Evolutionary conservation across 2,113 vertebrate species (phyloP), one percentile per base, ranked within the genome.

Genomic region (Camelus dromedarius): DNA sequence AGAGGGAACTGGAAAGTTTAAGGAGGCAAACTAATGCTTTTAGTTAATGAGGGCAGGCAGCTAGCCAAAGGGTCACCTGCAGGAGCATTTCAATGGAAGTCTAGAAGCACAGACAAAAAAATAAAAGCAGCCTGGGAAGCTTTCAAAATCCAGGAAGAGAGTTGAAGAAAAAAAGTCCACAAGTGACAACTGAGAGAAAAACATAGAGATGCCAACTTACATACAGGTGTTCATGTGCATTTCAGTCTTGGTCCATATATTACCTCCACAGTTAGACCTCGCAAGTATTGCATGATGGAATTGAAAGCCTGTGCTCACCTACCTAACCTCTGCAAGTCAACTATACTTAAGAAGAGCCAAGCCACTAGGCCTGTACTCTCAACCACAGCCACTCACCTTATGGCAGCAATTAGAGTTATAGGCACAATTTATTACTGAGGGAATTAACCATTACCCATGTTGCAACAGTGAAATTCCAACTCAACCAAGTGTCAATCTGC

Each of bases 301-400:
- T 8, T 60, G 35, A 92, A 56, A 86, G 26, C n/a, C 80, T 5
- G 16, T 35, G 30, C n/a, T 88, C 85, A 82, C 79, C 52, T 79
- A 75, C 48, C 50, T 62, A 54, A 84, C 20, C 42, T 48, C 67
- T 76, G 30, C n/a, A 64, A 87, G 35, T 77, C 56, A 81, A 13
- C 22, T 52, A 30, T 32, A 79, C 15, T 62, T 85, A 94, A 60
- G 91, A 90, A 79, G 4, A 48, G 28, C 52, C 30, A 95, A 83
- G n/a, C 73, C 96, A 75, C 67, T 77, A 50, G 54, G 32, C 19
- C 76, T 82, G 26, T 38, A 48, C 58, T 93, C 46, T 90, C 73
- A 93, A 91, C 96, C 89, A 97, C 86, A 90, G 35, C 28, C 67
- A 54, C 54, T 95, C 50, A 67, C 91, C 67, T 95, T 70, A 82